Percentiles rank a stretch among this genome's conserved stretches.
These are phyloP conservation scores for Manduca sexta DNA, from an alignment of 1,140 invertebrate species.

Conservation along the genomic window DNA sequence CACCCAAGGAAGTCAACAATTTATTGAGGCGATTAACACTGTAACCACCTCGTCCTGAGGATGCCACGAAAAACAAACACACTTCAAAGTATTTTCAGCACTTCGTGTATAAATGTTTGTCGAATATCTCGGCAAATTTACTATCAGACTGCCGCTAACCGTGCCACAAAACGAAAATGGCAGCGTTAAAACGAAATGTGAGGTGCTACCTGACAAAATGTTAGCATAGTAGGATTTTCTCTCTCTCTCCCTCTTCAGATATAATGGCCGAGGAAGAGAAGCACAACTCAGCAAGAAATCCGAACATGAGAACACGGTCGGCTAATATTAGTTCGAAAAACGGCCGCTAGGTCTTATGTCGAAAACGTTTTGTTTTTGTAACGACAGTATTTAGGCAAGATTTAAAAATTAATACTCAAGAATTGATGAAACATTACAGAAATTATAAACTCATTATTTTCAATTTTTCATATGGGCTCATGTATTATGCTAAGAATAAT, in stretches of 20 bases:
- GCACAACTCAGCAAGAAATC: too few relatives aligned
- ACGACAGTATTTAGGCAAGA: too few relatives aligned
- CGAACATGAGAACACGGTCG: not conserved
- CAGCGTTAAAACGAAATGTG: conserved; percentile 57
- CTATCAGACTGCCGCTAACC: conserved; percentile 53
- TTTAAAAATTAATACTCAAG: not conserved
- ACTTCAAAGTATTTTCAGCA: conserved; percentile 32
- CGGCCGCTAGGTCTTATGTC: conserved; percentile 6
- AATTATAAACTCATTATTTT: not conserved
- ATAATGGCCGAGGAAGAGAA: not conserved
- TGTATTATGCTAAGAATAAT: not conserved
- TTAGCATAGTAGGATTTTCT: not conserved
- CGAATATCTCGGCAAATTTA: conserved; percentile 34
- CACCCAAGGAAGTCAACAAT: conserved; percentile 64
- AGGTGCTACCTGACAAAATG: conserved; percentile 20
- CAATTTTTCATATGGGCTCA: not conserved
- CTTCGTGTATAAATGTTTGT: conserved; percentile 35
- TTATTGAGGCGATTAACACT: conserved; percentile 35
- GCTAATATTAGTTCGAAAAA: conserved; percentile 10
- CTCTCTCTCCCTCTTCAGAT: not conserved
- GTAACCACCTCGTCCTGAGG: conserved; percentile 21
- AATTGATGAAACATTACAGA: not conserved
- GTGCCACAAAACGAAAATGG: conserved; percentile 72
- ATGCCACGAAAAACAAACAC: conserved; percentile 37
- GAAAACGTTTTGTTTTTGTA: conserved; percentile 1